These are phyloP conservation scores for Camponotus vicinus DNA, from an alignment of 1,140 invertebrate genomes.

Conservation along the genomic window DNA sequence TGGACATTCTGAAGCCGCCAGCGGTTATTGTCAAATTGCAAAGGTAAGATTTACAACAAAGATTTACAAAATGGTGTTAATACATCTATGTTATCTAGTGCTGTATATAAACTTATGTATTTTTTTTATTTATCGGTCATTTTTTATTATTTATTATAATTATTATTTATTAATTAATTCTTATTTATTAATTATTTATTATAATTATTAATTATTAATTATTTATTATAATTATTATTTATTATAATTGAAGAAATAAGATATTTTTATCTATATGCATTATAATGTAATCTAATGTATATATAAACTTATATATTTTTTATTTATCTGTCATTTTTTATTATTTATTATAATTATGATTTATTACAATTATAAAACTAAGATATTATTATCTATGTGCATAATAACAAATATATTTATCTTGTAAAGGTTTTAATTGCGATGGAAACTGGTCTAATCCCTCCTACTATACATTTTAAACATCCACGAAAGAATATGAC, in stretches of 20 bases:
- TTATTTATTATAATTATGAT: no score
- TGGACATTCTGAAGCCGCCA: conserved; percentile 96
- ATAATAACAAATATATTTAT: neutral
- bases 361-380: conserved; percentile 15
- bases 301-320: no score
- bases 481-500: conserved; percentile 89
- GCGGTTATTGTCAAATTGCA: conserved; percentile 93
- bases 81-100: neutral
- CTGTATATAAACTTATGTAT: no score
- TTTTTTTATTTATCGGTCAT: no score
- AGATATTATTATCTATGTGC: neutral
- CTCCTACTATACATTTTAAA: conserved; percentile 91
- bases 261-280: neutral
- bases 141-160: neutral
- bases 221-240: no score
- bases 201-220: no score
- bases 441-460: conserved; percentile 90
- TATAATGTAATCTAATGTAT: no score
- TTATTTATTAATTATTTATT: no score
- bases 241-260: neutral
- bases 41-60: conserved; percentile 88
- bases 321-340: no score
- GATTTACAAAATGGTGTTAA: neutral
- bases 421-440: conserved; percentile 87
- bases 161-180: no score